Conservation (phyloP, 2,888 invertebrate genomes). For the Drosophila birchii region DNA sequence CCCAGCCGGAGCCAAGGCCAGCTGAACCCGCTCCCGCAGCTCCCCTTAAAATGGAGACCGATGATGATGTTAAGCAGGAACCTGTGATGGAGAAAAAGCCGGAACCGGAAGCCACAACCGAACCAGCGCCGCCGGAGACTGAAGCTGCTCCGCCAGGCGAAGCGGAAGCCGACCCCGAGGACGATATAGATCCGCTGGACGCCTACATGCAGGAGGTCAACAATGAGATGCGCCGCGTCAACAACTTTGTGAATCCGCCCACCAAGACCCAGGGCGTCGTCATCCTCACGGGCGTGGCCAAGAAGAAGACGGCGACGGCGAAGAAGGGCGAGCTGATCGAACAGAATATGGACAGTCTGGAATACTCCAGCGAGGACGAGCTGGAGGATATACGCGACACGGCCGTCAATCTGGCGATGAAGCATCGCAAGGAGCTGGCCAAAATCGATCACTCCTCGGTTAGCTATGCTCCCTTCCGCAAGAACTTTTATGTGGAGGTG, state of each 20-base stretch:
- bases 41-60: slow-evolving; percentile 7
- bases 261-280: slow-evolving; percentile 87
- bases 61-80: not conserved
- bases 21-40: not conserved
- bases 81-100: not conserved
- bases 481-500: slow-evolving; percentile 98
- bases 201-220: slow-evolving; percentile 97
- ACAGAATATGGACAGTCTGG: slow-evolving; percentile 98
- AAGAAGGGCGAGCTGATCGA: slow-evolving; percentile 99
- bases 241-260: slow-evolving; percentile 85
- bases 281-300: slow-evolving; percentile 93
- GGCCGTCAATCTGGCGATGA: slow-evolving; percentile 94
- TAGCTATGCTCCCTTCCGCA: slow-evolving; percentile 94
- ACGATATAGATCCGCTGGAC: slow-evolving; percentile 97
- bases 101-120: slow-evolving; percentile 4
- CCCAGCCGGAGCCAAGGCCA: not conserved
- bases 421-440: slow-evolving; percentile 95
- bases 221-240: slow-evolving; percentile 86
- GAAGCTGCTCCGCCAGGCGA: not conserved
- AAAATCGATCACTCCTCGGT: slow-evolving; percentile 96
- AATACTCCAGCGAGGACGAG: slow-evolving; percentile 99
- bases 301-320: slow-evolving; percentile 88
- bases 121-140: slow-evolving; percentile 82
- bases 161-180: slow-evolving; percentile 85
- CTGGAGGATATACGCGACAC: slow-evolving; percentile 96